Evolutionary conservation across 2,797 vertebrate genomes (phyloP).

Genomic region (Triplophysa yarkandensis): DNA sequence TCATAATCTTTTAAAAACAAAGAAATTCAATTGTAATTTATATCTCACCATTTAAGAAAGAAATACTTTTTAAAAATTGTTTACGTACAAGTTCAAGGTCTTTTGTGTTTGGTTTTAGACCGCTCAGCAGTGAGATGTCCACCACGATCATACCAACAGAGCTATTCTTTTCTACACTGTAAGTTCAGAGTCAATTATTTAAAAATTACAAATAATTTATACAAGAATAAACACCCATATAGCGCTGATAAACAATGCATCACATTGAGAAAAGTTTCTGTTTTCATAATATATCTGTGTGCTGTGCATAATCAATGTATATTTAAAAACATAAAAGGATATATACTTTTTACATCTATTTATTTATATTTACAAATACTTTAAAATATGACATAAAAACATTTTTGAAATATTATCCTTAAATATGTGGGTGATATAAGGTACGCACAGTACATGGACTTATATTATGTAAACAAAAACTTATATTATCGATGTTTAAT

Average conservation of each 20-base stretch:
- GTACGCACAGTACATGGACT: too few species aligned
- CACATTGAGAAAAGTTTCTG: too few species aligned
- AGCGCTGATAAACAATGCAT: too few species aligned
- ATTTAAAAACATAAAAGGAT: too few species aligned
- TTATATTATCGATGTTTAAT: too few species aligned
- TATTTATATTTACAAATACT: neutral
- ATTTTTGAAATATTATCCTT: too few species aligned
- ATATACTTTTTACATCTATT: too few species aligned
- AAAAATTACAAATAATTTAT: neutral
- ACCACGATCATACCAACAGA: constrained; percentile 72
- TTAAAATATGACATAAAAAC: neutral
- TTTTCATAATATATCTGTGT: too few species aligned
- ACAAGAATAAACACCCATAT: too few species aligned
- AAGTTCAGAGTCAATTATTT: neutral
- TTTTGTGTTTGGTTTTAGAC: constrained; percentile 66
- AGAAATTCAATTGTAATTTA: neutral
- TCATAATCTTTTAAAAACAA: constrained; percentile 59
- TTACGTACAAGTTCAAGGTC: constrained; percentile 68
- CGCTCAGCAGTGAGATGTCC: constrained; percentile 74
- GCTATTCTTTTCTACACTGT: constrained; percentile 56
- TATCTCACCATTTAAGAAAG: neutral
- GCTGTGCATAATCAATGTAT: too few species aligned
- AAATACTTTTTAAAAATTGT: neutral
- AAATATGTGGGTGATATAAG: too few species aligned
- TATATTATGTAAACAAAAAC: too few species aligned